phyloP scores from a whole-genome alignment of 2,888 invertebrate genomes.

The Pherbina coryleti region DNA sequence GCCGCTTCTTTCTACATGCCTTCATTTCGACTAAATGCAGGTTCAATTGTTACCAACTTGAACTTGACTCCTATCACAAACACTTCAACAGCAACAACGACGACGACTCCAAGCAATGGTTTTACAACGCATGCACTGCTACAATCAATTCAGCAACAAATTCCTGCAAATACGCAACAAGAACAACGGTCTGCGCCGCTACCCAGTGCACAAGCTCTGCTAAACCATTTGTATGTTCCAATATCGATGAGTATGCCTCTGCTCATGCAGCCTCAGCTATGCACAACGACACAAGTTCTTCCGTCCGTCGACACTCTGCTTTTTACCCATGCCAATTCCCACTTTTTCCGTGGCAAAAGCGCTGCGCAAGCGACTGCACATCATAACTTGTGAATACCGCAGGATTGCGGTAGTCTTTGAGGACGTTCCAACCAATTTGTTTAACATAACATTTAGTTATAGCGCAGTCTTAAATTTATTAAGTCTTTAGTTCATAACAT shows the following conservation, averaged over 20 bases:
- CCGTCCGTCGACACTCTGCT: slow-evolving; percentile 67
- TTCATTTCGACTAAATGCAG: slow-evolving; percentile 29
- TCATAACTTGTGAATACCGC: slow-evolving; percentile 14
- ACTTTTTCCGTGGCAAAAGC: slow-evolving; percentile 52
- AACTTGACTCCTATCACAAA: background rate
- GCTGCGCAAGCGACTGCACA: slow-evolving; percentile 42
- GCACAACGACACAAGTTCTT: slow-evolving; percentile 59
- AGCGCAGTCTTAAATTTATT: slow-evolving; percentile 7
- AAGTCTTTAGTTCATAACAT: slow-evolving; percentile 8
- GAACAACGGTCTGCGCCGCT: slow-evolving; percentile 15
- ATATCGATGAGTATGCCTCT: slow-evolving; percentile 57
- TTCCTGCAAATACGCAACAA: slow-evolving; percentile 28
- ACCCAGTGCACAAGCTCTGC: slow-evolving; percentile 43
- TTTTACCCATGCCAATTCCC: slow-evolving; percentile 49
- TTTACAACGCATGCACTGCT: slow-evolving; percentile 7
- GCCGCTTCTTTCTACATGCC: slow-evolving; percentile 24
- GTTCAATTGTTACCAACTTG: background rate
- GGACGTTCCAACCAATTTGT: background rate
- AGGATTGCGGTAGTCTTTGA: background rate
- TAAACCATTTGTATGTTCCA: slow-evolving; percentile 53
- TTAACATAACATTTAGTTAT: background rate
- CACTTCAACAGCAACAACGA: slow-evolving; percentile 5
- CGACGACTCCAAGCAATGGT: background rate
- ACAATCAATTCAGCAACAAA: slow-evolving; percentile 45
- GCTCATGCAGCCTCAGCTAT: slow-evolving; percentile 52